phyloP scores from a whole-genome alignment of 64 coral and sea anemone genomes.

The Acropora yongei region DNA sequence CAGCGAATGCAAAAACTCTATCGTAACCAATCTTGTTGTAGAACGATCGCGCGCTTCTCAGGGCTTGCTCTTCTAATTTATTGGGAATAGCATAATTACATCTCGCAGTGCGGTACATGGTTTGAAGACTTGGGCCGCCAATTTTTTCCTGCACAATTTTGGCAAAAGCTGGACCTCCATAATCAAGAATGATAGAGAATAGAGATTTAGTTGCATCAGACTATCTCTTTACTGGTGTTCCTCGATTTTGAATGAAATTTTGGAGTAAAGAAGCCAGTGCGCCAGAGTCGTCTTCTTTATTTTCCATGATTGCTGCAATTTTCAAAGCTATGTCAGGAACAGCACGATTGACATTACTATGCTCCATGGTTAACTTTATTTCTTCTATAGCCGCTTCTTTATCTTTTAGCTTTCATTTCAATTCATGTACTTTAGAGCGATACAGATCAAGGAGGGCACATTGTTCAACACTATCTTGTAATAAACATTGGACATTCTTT shows the following conservation, averaged over 20 bases:
- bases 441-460: constrained; percentile 10
- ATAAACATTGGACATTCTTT: constrained; percentile 26
- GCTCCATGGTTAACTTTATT: constrained; percentile 9
- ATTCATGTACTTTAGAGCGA: constrained; percentile 11
- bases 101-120: background rate
- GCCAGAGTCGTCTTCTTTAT: background rate
- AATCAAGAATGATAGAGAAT: constrained; percentile 70
- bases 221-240: constrained; percentile 27
- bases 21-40: constrained; percentile 34
- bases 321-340: constrained; percentile 54
- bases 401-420: constrained; percentile 1
- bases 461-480: constrained; percentile 4
- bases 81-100: background rate
- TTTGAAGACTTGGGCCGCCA: constrained; percentile 24
- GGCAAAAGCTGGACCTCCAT: constrained; percentile 20
- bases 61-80: background rate
- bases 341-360: constrained; percentile 33
- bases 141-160: background rate
- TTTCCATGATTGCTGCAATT: constrained; percentile 42
- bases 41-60: background rate
- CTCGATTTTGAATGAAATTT: constrained; percentile 18
- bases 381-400: background rate
- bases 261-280: constrained; percentile 15
- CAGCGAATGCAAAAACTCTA: constrained; percentile 5
- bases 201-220: constrained; percentile 60